Conservation (phyloP, 2,797 vertebrate species). For the Mormyrus proboscirostris region DNA sequence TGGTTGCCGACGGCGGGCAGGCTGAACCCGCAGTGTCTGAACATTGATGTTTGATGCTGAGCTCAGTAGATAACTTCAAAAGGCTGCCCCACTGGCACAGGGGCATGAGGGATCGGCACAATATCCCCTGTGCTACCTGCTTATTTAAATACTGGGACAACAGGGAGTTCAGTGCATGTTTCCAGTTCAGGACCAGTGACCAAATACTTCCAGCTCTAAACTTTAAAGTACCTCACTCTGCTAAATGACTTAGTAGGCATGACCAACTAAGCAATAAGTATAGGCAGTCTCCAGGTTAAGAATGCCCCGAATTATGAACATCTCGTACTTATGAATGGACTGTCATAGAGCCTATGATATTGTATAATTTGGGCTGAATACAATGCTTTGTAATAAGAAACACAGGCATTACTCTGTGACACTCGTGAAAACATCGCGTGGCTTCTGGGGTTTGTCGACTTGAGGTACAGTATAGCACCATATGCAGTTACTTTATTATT, state of each 20-base stretch:
- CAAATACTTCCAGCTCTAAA: not conserved
- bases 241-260: not conserved
- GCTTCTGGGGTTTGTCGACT: not conserved
- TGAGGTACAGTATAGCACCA: not conserved
- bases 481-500: not conserved
- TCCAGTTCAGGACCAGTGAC: not conserved
- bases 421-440: not conserved
- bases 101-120: not conserved
- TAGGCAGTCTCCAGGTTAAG: not conserved
- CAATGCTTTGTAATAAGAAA: not conserved
- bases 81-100: slow-evolving; percentile 34
- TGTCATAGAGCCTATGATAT: not conserved
- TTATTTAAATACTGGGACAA: not conserved
- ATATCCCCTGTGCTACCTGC: not conserved
- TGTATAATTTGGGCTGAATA: not conserved
- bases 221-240: not conserved
- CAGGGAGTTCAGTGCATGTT: not conserved
- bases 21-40: not conserved
- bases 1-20: not conserved
- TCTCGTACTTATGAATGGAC: not conserved
- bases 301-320: not conserved
- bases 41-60: slow-evolving; percentile 40
- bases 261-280: not conserved
- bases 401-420: not conserved
- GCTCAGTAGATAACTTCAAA: slow-evolving; percentile 45